Percentiles rank a stretch among this genome's conserved stretches.
phyloP scores from a whole-genome alignment of 2,797 vertebrate species.

The Tenualosa ilisha region DNA sequence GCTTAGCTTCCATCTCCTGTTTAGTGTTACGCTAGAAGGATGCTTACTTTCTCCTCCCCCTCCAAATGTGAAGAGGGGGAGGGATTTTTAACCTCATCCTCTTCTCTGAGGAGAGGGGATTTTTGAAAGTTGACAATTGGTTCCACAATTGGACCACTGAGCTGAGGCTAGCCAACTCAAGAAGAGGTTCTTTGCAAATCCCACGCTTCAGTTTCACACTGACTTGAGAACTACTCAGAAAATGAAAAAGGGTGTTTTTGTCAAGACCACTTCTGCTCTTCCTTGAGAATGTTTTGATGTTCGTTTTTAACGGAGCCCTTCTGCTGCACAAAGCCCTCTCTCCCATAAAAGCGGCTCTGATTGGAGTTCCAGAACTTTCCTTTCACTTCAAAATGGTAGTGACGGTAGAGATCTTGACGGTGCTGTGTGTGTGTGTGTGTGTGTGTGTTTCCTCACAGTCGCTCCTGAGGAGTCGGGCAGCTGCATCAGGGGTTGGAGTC shows the following conservation, averaged over 20 bases:
- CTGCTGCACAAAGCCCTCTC: neutral
- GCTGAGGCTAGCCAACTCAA: neutral
- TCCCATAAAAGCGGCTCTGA: neutral
- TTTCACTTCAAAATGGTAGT: neutral
- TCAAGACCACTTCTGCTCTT: neutral
- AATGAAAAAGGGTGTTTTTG: neutral
- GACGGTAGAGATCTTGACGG: neutral
- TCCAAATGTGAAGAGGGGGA: neutral
- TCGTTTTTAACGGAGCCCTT: neutral
- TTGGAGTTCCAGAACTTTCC: neutral
- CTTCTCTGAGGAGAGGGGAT: neutral
- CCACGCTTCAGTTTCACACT: neutral
- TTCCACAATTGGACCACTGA: neutral
- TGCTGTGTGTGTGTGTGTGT: slow-evolving; percentile 3
- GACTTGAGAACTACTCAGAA: neutral
- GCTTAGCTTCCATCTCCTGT: neutral
- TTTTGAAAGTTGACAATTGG: neutral
- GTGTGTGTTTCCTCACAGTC: neutral
- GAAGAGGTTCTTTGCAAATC: neutral
- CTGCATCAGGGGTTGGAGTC: neutral
- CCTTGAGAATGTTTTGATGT: neutral
- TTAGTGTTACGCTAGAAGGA: neutral
- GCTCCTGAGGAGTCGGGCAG: neutral
- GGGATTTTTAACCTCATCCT: neutral
- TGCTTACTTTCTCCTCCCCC: neutral